Evolutionary conservation across 1,140 invertebrate species (phyloP).

Genomic region (Anastrepha obliqua): DNA sequence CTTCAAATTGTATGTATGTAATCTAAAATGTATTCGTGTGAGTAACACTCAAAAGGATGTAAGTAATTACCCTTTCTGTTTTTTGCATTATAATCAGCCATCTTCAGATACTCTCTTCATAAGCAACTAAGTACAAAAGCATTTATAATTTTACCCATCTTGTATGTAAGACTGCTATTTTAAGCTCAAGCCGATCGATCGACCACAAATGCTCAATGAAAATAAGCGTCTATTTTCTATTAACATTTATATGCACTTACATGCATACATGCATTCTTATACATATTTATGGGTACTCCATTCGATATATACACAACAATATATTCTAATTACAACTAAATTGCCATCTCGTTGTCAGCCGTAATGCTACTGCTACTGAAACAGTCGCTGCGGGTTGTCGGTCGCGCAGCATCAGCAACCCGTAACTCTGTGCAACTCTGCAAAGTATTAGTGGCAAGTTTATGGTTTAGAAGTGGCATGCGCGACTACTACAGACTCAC

Average conservation of each 20-base stretch:
- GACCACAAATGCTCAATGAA: neutral
- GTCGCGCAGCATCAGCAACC: slow-evolving; percentile 1
- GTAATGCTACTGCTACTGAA: neutral
- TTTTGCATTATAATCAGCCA: slow-evolving; percentile 20
- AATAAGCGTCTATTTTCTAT: slow-evolving; percentile 12
- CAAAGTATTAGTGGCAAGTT: neutral
- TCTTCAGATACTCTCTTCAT: neutral
- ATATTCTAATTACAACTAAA: slow-evolving; percentile 45
- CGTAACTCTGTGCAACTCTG: neutral
- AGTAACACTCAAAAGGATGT: neutral
- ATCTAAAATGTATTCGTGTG: too few relatives aligned
- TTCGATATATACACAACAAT: neutral
- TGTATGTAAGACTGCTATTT: neutral
- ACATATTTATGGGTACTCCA: slow-evolving; percentile 12
- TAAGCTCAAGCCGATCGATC: neutral
- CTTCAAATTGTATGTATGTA: too few relatives aligned
- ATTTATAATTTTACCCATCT: neutral
- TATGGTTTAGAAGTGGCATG: slow-evolving; percentile 33
- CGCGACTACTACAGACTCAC: neutral
- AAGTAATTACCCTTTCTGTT: slow-evolving; percentile 26
- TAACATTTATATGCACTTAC: neutral
- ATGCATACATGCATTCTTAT: neutral
- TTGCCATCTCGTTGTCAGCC: slow-evolving; percentile 30
- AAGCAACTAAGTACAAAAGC: neutral
- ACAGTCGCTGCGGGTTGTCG: neutral